A percentile compares a stretch with the other conserved stretches of the same genome.
phyloP scores from a whole-genome alignment of 2,797 vertebrate species.

The Sebastiscus tertius region DNA sequence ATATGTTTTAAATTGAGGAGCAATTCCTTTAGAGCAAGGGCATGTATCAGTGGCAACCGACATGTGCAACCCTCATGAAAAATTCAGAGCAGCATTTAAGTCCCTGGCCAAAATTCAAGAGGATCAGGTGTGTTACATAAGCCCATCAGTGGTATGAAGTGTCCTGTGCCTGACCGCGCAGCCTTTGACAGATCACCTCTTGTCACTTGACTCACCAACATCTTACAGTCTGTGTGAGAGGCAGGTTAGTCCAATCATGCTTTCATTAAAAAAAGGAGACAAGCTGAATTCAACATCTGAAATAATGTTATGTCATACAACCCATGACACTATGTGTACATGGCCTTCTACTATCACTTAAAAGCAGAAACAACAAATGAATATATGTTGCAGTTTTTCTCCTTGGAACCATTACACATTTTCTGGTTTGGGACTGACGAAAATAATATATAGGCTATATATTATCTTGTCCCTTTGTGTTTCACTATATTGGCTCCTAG shows the following conservation, averaged over 20 bases:
- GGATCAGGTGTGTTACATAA: constrained; percentile 61
- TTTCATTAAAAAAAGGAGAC: neutral
- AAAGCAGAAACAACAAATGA: neutral
- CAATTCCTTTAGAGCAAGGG: constrained; percentile 2
- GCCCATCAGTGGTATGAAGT: constrained; percentile 34
- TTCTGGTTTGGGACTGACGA: neutral
- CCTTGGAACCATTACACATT: neutral
- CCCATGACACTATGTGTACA: neutral
- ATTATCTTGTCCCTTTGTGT: neutral
- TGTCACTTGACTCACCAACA: constrained; percentile 16
- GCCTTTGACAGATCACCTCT: constrained; percentile 41
- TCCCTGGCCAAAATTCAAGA: constrained; percentile 59
- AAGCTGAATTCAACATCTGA: neutral
- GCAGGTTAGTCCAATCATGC: neutral
- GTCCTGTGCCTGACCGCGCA: constrained; percentile 31
- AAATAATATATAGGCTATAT: neutral
- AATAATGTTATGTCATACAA: neutral
- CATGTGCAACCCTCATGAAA: constrained; percentile 56
- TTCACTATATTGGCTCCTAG: neutral
- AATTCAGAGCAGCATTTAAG: constrained; percentile 57
- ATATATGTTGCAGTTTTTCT: neutral
- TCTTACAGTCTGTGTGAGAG: neutral
- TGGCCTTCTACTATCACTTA: neutral
- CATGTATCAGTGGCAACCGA: constrained; percentile 6
- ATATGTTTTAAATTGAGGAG: neutral